Base-by-base conservation (phyloP, 2,888 invertebrate species). In the Leucophenga maculata region DNA sequence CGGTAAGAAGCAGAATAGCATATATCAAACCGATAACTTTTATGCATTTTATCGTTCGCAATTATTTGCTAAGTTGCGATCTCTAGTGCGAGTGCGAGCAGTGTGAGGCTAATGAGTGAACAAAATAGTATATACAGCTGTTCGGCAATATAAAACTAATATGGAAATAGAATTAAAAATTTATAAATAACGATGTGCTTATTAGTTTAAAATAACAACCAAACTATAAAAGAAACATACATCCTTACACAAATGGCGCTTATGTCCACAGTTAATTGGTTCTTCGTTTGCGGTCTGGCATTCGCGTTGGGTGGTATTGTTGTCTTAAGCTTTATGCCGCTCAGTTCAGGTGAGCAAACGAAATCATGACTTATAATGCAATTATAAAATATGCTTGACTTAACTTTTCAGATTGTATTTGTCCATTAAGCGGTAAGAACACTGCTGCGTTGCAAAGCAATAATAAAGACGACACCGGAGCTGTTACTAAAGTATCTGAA, bases 321-420 rank as follows among this genome's bases (percentile, higher is more conserved):
- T 39, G 82, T 87, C 44, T 77, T 87, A 39, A 86, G 87, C 74
- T 69, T 87, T n/a, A 79, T 87, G 80, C 86, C 87, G 48, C 77
- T 87, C 18, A 78, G 79, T 32, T 83, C 87, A 70, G 87, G 87
- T 87, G 65, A 73, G 8, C 50, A n/a, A 44, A 46, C 1, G 62
- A 39, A 65, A 44, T 48, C 55, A 39, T 39, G 8, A 8, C 39
- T 39, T 39, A 39, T 39, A 39, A 39, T 39, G 8, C 9, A 39
- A 39, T 11, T 39, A 39, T 39, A 39, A 3, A 39, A 39, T 39
- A 46, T 20, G 4, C 57, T 20, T 39, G 11, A 52, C 31, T 6
- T 31, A 64, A 13, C 4, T 39, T 74, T 75, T 48, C 57, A 83
- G 83, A 84, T 73, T 84, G 83, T 62, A 81, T 86, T 46, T 86